Base-by-base conservation (phyloP, 1,140 invertebrate genomes). In the Samia ricini region DNA sequence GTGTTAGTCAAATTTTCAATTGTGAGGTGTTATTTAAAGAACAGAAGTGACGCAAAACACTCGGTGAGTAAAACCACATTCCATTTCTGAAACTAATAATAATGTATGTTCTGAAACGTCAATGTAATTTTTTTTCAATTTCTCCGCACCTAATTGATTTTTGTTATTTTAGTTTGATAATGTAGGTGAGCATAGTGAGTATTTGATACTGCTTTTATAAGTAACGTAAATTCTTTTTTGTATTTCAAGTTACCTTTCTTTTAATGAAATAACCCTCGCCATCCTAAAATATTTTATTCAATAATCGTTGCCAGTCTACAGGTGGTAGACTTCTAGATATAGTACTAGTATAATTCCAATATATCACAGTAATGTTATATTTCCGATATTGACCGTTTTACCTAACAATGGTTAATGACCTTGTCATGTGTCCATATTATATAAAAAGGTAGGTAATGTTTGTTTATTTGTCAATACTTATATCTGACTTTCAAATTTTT, bases 1-100 rank as follows among this genome's bases (percentile, higher is more conserved):
- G 24, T 57, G 57, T 54, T 57, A 24, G 56, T 58, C 20, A 61
- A 60, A 24, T 56, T 60, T 54, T 61, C 50, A 22, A 54, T 48
- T 66, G 56, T 58, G 21, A 24, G 18, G 48, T 57, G 24, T 52
- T 52, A 52, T n/a, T 20, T 57, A 57, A 57, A 24, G 0, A 55
- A 24, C 2, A 55, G 52, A 57, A 36, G 56, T 57, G 56, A 57
- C 26, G 56, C 15, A 57, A 18, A 57, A 33, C 15, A 20, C 20
- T 36, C 1, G 56, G 56, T 57, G 26, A 57, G 56, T 57, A 57
- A 36, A 56, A 36, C 42, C 26, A 19, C 26, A 36, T 57, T 36
- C 18, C 56, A 8, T 57, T 42, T 42, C 10, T 42, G 33, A 42
- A 15, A 42, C 33, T 12, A 42, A 42, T 42, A 42, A 42, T 42